Evolutionary conservation across 2,113 vertebrate species (phyloP), one percentile per base, ranked within the genome.

Genomic region (Paralichthys olivaceus): DNA sequence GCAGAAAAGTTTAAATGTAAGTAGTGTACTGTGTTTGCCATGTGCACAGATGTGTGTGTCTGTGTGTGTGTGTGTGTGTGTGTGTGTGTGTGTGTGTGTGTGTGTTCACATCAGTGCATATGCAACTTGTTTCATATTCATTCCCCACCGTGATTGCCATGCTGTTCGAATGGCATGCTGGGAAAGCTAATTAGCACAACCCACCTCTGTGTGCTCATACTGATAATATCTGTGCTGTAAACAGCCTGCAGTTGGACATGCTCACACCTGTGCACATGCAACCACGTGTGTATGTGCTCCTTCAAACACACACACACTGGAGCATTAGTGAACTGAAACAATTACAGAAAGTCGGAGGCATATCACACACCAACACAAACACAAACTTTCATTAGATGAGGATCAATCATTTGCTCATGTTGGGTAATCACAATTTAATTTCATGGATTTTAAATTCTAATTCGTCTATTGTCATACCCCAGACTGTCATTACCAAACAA

Each of bases 111-210:
- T 79, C 76, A 90, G 71, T 75, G 77, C 85, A 77, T 69, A 76
- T 40, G 75, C 64, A 93, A 88, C 89, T 84, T 92, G 89, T 91
- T 91, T 88, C 85, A 89, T 92, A 94, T 93, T 93, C 86, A 91
- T 93, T 90, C 83, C 92, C 87, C 72, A 89, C 86, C 61, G 86
- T 85, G 91, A 91, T 84, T 90, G 87, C 88, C 81, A 86, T 90
- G 91, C 87, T 89, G 88, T 85, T 92, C 60, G 74, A 91, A 90
- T 47, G 56, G 83, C 93, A 91, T 92, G 93, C 90, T 93, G 92
- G 80, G 92, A 92, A 90, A 93, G 91, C 90, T 94, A 94, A 94
- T 93, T 95, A 93, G 91, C 90, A 82, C 82, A 85, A 85, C 83
- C 89, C 84, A 93, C 90, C 90, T 91, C 89, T 77, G 81, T 88